These are phyloP conservation scores for Elephas maximus DNA, from an alignment of 2,113 vertebrate species.

Conservation along the genomic window DNA sequence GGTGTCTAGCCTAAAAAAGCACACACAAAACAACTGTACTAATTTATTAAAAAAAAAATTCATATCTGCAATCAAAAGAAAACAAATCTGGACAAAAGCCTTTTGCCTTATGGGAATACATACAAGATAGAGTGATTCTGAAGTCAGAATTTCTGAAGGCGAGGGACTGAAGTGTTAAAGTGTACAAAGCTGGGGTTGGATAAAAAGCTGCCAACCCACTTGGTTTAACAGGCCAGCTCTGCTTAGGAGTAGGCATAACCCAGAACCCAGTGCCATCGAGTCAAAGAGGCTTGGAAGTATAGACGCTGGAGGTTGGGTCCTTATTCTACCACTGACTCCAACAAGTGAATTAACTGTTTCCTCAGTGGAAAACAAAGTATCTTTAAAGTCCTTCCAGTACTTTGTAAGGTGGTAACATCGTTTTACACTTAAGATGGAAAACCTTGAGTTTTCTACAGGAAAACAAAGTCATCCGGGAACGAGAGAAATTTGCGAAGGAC, in stretches of 20 bases:
- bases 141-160: neutral
- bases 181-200: neutral
- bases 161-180: neutral
- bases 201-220: neutral
- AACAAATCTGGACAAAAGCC: neutral
- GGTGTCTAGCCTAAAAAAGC: neutral
- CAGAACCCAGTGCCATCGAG: too few relatives aligned
- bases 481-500: neutral
- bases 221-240: neutral
- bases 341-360: neutral
- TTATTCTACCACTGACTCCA: too few relatives aligned
- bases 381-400: neutral
- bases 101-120: neutral
- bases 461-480: neutral
- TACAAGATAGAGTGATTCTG: too few relatives aligned
- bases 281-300: neutral
- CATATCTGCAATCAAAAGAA: neutral
- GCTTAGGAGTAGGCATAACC: neutral
- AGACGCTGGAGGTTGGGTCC: neutral
- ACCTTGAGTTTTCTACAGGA: neutral
- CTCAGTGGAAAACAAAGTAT: neutral
- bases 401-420: neutral
- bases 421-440: slow-evolving; percentile 11
- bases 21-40: neutral
- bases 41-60: too few relatives aligned